A percentile compares a stretch with the other conserved stretches of the same genome.
These are phyloP conservation scores for Eriosoma lanigerum DNA, from an alignment of 1,140 invertebrate species.

Conservation along the genomic window DNA sequence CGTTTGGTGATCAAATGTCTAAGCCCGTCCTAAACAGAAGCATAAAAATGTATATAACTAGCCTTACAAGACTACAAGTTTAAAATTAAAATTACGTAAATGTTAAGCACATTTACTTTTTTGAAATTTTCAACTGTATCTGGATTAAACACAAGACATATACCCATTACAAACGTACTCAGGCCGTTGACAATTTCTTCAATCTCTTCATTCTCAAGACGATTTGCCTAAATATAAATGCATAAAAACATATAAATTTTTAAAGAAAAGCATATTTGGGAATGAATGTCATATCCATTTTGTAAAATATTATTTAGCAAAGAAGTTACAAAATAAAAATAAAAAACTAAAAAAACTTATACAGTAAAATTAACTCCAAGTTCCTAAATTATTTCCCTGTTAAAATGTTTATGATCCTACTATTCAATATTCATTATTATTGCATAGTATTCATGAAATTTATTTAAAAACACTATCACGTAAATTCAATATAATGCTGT, in stretches of 20 bases:
- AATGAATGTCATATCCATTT: too few relatives aligned
- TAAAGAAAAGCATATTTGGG: too few relatives aligned
- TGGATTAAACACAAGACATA: slow-evolving; percentile 92
- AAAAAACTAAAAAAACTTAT: too few relatives aligned
- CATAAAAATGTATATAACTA: not conserved
- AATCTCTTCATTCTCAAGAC: slow-evolving; percentile 81
- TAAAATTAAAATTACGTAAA: not conserved
- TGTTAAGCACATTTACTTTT: slow-evolving; percentile 64
- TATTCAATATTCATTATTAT: too few relatives aligned
- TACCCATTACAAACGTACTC: slow-evolving; percentile 90
- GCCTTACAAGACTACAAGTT: not conserved
- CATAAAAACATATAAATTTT: not conserved
- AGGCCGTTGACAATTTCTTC: slow-evolving; percentile 87
- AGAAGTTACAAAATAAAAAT: too few relatives aligned
- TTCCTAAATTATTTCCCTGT: too few relatives aligned
- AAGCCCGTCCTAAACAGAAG: slow-evolving; percentile 69
- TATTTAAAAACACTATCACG: too few relatives aligned
- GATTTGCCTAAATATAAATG: slow-evolving; percentile 59
- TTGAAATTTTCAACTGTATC: slow-evolving; percentile 78
- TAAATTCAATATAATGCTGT: too few relatives aligned
- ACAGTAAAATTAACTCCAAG: too few relatives aligned
- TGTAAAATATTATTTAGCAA: too few relatives aligned
- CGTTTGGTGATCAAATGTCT: slow-evolving; percentile 85
- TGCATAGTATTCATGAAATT: too few relatives aligned
- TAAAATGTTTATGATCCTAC: too few relatives aligned